Percentiles rank a stretch among this genome's conserved stretches.
Evolutionary conservation across 1,140 invertebrate species (phyloP).

Genomic region (Zophobas morio): DNA sequence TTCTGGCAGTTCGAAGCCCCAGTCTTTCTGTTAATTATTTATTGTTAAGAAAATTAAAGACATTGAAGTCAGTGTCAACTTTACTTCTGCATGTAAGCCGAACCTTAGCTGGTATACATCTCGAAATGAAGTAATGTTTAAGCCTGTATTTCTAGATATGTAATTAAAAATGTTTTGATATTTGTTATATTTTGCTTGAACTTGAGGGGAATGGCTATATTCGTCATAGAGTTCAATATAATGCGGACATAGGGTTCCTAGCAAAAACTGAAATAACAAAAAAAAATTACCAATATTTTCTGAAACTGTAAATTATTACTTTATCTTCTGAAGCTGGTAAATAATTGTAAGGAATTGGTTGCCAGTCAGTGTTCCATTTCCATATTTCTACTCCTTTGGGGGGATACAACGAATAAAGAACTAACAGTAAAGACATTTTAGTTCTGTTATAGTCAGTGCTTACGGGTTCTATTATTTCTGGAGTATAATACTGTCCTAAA

Average conservation of each 20-base stretch:
- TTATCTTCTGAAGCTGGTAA: conserved; percentile 47
- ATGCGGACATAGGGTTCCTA: conserved; percentile 50
- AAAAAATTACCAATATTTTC: conserved; percentile 6
- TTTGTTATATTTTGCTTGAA: conserved; percentile 44
- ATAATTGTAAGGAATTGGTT: conserved; percentile 83
- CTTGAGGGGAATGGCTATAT: conserved; percentile 7
- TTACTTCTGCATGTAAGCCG: conserved; percentile 53
- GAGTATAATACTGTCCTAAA: conserved; percentile 74
- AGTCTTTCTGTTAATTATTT: conserved; percentile 64
- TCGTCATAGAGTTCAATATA: conserved; percentile 50
- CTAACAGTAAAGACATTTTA: conserved; percentile 75
- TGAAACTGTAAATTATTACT: conserved; percentile 29
- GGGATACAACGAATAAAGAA: conserved; percentile 83
- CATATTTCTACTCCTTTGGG: conserved; percentile 80
- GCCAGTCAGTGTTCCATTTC: conserved; percentile 82
- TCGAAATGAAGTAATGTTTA: conserved; percentile 54
- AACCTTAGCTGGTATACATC: conserved; percentile 57
- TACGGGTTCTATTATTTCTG: conserved; percentile 59
- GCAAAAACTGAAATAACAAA: conserved; percentile 46
- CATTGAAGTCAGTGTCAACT: neutral
- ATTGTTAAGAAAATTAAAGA: too few relatives aligned
- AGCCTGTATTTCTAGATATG: conserved; percentile 54
- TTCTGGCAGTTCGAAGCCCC: conserved; percentile 72
- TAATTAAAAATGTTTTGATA: conserved; percentile 52
- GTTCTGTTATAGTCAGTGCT: conserved; percentile 70